These are phyloP conservation scores for Pseudopipra pipra DNA, from an alignment of 2,113 vertebrate genomes.

Conservation along the genomic window DNA sequence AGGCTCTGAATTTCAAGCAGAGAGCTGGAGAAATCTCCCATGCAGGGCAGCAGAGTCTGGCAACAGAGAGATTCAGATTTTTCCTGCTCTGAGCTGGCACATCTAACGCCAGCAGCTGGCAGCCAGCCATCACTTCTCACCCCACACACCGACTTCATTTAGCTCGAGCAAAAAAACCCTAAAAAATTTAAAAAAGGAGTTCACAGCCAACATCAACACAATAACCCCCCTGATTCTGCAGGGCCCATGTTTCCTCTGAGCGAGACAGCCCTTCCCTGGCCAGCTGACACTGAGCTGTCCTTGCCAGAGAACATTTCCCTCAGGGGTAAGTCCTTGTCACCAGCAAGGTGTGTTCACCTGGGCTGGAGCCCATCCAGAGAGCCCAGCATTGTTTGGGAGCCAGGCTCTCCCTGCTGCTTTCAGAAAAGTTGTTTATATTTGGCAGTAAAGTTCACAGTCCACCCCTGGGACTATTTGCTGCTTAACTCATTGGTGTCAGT, in stretches of 20 bases:
- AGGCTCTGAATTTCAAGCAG: not conserved
- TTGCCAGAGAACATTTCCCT: not conserved
- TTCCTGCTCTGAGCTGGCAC: not conserved
- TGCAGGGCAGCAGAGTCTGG: not conserved
- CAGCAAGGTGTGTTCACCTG: not conserved
- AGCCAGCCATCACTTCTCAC: rapidly evolving
- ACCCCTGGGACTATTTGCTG: not conserved
- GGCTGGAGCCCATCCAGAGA: not conserved
- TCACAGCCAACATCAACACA: not conserved
- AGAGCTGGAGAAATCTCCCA: rapidly evolving
- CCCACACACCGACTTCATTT: not conserved
- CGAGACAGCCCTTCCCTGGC: rapidly evolving
- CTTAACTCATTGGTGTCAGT: not conserved
- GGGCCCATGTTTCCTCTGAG: not conserved
- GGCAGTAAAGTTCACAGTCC: not conserved
- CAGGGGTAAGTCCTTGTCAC: not conserved
- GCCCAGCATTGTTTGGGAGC: not conserved
- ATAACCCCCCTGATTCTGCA: not conserved
- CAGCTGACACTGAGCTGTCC: not conserved
- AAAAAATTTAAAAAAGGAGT: not conserved
- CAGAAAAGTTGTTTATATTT: not conserved
- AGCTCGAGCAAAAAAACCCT: not conserved
- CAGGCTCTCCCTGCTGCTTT: not conserved
- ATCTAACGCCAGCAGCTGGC: not conserved
- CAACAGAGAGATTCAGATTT: not conserved